Evolutionary conservation across 1,140 invertebrate genomes (phyloP).

Genomic region (Euwallacea fornicatus): DNA sequence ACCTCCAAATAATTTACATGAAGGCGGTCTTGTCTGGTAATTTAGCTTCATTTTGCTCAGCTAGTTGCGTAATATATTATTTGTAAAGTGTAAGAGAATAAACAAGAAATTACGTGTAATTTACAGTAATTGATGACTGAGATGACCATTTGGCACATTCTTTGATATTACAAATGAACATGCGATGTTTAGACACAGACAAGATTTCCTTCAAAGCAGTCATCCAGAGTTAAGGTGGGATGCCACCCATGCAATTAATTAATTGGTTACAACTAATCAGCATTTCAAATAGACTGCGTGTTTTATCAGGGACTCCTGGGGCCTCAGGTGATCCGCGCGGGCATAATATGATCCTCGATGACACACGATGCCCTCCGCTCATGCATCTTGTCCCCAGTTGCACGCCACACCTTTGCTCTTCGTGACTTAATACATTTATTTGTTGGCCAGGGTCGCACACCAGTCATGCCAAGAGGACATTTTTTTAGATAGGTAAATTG

Average conservation of each 20-base stretch:
- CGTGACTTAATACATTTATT: constrained; percentile 38
- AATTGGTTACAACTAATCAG: constrained; percentile 29
- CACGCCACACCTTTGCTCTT: constrained; percentile 32
- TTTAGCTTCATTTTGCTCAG: neutral
- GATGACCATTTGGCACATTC: neutral
- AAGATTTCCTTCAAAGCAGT: neutral
- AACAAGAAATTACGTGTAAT: neutral
- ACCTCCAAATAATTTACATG: neutral
- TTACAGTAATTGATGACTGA: neutral
- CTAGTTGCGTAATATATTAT: no score
- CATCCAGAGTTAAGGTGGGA: neutral
- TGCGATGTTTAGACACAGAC: no score
- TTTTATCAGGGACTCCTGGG: constrained; percentile 13
- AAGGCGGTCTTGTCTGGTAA: neutral
- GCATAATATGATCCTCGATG: constrained; percentile 37
- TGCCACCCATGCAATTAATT: constrained; percentile 34
- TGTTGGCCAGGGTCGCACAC: neutral
- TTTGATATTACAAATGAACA: neutral
- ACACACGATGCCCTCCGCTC: constrained; percentile 32
- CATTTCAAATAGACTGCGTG: constrained; percentile 34
- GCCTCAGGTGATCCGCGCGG: constrained; percentile 20
- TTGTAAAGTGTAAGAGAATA: neutral
- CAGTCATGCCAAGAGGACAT: constrained; percentile 24
- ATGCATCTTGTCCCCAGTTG: constrained; percentile 29
- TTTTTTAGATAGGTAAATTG: constrained; percentile 30